Evolutionary conservation across 2,113 vertebrate species (phyloP), one percentile per base, ranked within the genome.

Genomic region (Lepidothrix coronata): DNA sequence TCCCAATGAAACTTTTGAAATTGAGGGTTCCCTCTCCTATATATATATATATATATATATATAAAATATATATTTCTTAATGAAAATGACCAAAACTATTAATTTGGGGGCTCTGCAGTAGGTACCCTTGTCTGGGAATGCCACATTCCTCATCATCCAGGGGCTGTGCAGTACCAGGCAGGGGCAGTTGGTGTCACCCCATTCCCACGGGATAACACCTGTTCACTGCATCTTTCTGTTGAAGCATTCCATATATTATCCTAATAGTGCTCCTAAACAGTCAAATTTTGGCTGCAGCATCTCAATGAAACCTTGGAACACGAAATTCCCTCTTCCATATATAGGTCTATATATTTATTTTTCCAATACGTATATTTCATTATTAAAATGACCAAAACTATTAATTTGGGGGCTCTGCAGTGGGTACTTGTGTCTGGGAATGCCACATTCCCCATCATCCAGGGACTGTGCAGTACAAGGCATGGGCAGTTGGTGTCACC

Each of bases 231-330:
- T 59, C 55, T 62, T 95, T 82, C 96, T 87, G 17, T 70, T 95
- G 72, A 81, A 91, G 96, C 95, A 49, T 95, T 97, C 95, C 89
- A 95, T 91, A n/a, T 83, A 41, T 96, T 95, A 94, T 95, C 95
- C 94, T 94, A 75, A 67, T 39, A 57, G 12, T 61, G n/a, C 24
- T 68, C 30, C 55, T 61, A 57, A 84, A 83, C 75, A 30, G 16
- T 19, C 12, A 41, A 44, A 33, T 44, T 74, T 92, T 43, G 74
- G 23, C 13, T 83, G 76, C 12, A 71, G 30, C 65, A 78, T 89
- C 63, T 58, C 30, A n/a, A 25, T 66, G 31, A 83, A 89, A 41
- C 62, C 76, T 77, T 16, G 63, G 58, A 88, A 79, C 86, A 44
- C 19, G 17, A 31, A 33, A 13, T 68, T 4, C 51, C 5, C 33